phyloP scores from a whole-genome alignment of 2,888 invertebrate species.

The Neria commutata region DNA sequence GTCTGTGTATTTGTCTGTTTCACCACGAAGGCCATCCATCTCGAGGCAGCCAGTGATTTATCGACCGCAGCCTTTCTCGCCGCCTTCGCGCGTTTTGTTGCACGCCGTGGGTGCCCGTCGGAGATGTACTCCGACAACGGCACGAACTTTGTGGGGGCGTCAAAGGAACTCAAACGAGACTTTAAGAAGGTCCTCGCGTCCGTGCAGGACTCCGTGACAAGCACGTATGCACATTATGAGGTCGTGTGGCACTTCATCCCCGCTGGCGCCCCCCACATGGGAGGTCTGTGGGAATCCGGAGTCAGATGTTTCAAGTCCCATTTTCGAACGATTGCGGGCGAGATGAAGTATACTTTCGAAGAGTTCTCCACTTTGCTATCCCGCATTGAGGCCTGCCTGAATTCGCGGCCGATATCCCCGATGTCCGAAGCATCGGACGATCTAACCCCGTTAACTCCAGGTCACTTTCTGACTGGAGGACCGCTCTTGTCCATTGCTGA shows the following conservation, averaged over 20 bases:
- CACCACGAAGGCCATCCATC: slow-evolving; percentile 24
- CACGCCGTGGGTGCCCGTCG: slow-evolving; percentile 25
- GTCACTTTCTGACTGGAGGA: slow-evolving; percentile 8
- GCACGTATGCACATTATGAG: no score
- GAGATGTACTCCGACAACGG: slow-evolving; percentile 26
- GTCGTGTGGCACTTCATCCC: slow-evolving; percentile 4
- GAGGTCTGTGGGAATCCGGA: slow-evolving; percentile 5
- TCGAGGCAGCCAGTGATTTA: slow-evolving; percentile 21
- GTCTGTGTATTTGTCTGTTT: slow-evolving; percentile 30
- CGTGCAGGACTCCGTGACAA: no score
- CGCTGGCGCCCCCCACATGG: slow-evolving; percentile 7
- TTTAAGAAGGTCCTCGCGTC: no score
- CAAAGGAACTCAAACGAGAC: no score
- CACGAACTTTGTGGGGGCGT: slow-evolving; percentile 15
- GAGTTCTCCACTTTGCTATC: slow-evolving; percentile 4
- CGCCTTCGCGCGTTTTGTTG: slow-evolving; percentile 23
- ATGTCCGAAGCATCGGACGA: slow-evolving; percentile 3
- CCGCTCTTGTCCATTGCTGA: not conserved
- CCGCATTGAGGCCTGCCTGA: not conserved
- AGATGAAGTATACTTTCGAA: slow-evolving; percentile 15
- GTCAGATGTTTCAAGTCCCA: slow-evolving; percentile 9
- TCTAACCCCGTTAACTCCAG: slow-evolving; percentile 7
- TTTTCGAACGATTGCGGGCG: not conserved
- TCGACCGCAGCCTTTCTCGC: slow-evolving; percentile 27
- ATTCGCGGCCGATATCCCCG: not conserved